Evolutionary conservation across 2,888 invertebrate genomes (phyloP).

Genomic region (Cerastis rubricosa): DNA sequence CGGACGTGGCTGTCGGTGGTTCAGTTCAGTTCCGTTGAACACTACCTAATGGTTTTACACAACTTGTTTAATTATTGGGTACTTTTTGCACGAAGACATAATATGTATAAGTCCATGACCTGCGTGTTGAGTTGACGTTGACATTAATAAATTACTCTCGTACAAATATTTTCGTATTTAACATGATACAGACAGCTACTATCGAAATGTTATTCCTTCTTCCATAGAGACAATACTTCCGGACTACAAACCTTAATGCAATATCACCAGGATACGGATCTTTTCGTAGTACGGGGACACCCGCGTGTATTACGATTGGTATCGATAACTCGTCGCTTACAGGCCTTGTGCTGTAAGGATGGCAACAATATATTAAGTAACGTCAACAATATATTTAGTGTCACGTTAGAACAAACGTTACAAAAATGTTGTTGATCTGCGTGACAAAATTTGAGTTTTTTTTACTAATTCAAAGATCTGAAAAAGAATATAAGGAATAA

Average conservation of each 20-base stretch:
- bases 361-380: too few species aligned
- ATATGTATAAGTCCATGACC: background rate
- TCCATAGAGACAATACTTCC: conserved; percentile 20
- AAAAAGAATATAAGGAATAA: background rate
- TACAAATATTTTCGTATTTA: background rate
- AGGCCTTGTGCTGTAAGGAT: background rate
- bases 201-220: background rate
- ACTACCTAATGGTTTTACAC: background rate
- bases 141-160: background rate
- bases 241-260: conserved; percentile 13
- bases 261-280: conserved; percentile 24
- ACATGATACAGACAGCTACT: background rate
- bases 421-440: background rate
- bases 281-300: conserved; percentile 1
- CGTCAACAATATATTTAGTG: too few species aligned
- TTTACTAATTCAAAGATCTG: background rate
- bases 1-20: background rate
- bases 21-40: background rate
- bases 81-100: background rate
- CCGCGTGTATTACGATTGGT: background rate
- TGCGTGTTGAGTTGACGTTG: background rate
- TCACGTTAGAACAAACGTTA: background rate
- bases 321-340: conserved; percentile 4
- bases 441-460: background rate
- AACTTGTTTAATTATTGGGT: background rate